phyloP scores from a whole-genome alignment of 1,140 invertebrate species.

The Trachymyrmex cornetzi region DNA sequence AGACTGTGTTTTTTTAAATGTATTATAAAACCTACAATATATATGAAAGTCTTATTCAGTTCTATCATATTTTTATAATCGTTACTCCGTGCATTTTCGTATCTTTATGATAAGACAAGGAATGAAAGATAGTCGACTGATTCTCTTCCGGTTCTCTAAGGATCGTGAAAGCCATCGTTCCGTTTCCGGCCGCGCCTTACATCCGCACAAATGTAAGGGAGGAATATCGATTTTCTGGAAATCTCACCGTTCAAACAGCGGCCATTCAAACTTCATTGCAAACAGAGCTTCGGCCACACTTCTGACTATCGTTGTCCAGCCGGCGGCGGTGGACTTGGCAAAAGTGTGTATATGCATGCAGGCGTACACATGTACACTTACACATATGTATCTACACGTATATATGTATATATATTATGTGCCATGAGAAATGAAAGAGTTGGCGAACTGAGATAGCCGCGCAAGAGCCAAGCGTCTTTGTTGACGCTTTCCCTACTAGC shows the following conservation, averaged over 20 bases:
- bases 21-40: not conserved
- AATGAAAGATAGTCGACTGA: constrained; percentile 18
- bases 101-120: not conserved
- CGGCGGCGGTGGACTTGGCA: constrained; percentile 7
- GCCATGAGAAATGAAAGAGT: constrained; percentile 44
- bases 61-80: constrained; percentile 1
- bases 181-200: not conserved
- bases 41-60: not conserved
- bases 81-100: not conserved
- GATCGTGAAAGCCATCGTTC: not conserved
- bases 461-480: constrained; percentile 30
- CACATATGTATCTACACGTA: not conserved
- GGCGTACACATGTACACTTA: too few relatives aligned
- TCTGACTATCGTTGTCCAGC: constrained; percentile 45
- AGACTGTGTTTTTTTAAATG: not conserved
- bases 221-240: constrained; percentile 58
- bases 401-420: not conserved
- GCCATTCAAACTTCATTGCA: constrained; percentile 72
- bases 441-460: not conserved
- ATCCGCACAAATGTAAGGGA: not conserved
- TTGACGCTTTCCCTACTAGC: constrained; percentile 55
- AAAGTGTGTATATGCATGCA: not conserved
- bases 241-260: constrained; percentile 66
- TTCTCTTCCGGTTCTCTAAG: not conserved
- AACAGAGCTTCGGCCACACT: constrained; percentile 67